Evolutionary conservation across 1,140 invertebrate species (phyloP).

Genomic region (Drosophila bocki): DNA sequence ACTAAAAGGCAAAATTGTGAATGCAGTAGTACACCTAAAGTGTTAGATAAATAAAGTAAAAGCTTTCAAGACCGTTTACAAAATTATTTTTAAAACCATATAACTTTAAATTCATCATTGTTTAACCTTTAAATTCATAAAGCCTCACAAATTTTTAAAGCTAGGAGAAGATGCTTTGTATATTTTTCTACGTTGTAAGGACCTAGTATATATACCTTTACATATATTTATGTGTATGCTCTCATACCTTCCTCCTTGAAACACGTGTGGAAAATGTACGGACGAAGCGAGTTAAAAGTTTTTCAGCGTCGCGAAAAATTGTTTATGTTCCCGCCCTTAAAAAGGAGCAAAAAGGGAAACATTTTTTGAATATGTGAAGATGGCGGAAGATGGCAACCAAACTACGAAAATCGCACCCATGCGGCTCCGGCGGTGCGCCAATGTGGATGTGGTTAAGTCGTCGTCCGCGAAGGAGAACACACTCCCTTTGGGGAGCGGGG

Average conservation of each 20-base stretch:
- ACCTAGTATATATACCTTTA: not conserved
- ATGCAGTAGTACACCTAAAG: not conserved
- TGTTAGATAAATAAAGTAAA: not conserved
- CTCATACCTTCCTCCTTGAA: not conserved
- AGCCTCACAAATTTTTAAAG: not conserved
- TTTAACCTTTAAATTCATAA: not conserved
- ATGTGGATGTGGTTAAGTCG: conserved; percentile 24
- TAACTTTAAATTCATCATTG: not conserved
- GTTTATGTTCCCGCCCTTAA: conserved; percentile 39
- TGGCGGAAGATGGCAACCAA: conserved; percentile 17
- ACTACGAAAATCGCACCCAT: conserved; percentile 33
- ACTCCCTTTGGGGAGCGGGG: conserved; percentile 10
- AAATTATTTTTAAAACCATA: not conserved
- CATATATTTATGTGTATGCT: not conserved
- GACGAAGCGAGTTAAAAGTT: conserved; percentile 33
- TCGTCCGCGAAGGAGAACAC: not conserved
- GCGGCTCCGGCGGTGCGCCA: conserved; percentile 22
- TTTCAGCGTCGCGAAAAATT: conserved; percentile 49
- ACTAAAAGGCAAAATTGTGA: not conserved
- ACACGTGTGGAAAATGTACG: conserved; percentile 30
- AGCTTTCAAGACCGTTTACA: not conserved
- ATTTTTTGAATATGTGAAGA: conserved; percentile 39
- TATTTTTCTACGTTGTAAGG: not conserved
- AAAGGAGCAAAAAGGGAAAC: conserved; percentile 12
- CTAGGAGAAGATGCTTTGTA: not conserved